A percentile compares a stretch with the other conserved stretches of the same genome.
Evolutionary conservation across 2,888 invertebrate species (phyloP).

Genomic region (Bellardia bayeri): DNA sequence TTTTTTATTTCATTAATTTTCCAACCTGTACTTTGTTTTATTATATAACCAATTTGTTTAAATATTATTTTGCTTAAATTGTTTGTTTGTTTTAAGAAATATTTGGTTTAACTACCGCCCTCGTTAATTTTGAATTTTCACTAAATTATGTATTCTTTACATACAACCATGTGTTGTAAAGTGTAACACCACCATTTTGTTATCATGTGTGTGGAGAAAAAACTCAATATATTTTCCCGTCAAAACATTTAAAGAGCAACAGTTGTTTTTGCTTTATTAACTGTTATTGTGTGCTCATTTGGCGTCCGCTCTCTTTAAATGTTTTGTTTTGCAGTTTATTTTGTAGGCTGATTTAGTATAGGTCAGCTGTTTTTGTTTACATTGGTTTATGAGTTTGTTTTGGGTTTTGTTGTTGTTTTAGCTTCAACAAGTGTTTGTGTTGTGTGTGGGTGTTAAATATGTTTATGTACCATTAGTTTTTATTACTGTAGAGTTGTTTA

Average conservation of each 20-base stretch:
- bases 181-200: not conserved
- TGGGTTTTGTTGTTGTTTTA: not conserved
- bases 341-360: not conserved
- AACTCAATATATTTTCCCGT: slow-evolving; percentile 50
- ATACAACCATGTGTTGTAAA: slow-evolving; percentile 57
- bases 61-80: not conserved
- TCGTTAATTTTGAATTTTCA: not conserved
- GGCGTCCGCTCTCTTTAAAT: slow-evolving; percentile 54
- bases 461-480: not conserved
- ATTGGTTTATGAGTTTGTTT: not conserved
- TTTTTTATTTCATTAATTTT: too few relatives aligned
- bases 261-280: slow-evolving; percentile 50
- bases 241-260: slow-evolving; percentile 60
- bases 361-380: slow-evolving; percentile 53
- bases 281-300: slow-evolving; percentile 15
- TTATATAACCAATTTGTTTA: not conserved
- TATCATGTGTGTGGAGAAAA: not conserved
- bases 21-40: not conserved
- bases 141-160: slow-evolving; percentile 64
- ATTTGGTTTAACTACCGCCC: not conserved
- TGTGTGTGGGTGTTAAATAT: not conserved
- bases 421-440: slow-evolving; percentile 25
- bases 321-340: not conserved
- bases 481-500: not conserved
- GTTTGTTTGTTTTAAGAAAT: not conserved